Evolutionary conservation across 2,888 invertebrate genomes (phyloP), one percentile per base, ranked within the genome.

Genomic region (Sphecodes monilicornis): DNA sequence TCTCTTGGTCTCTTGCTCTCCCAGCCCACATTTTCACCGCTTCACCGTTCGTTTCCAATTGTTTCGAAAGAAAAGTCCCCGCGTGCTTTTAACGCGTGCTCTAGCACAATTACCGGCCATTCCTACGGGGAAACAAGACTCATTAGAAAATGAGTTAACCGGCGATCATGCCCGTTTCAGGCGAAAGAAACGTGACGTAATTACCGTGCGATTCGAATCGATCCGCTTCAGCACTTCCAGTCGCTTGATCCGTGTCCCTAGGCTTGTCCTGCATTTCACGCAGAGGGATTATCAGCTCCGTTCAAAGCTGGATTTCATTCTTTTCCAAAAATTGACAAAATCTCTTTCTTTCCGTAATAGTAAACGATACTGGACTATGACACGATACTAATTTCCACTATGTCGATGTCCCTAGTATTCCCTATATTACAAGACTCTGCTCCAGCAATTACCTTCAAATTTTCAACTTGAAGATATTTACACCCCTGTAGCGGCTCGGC

Each of bases 1-100:
- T 50, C 2, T 22, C 46, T 46, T n/a, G n/a, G n/a, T n/a, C n/a
- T n/a, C n/a, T n/a, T n/a, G n/a, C 46, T 8, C 50, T 29, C 41
- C 16, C 76, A 72, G 26, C 76, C 83, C 68, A 76, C 66, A 73
- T 83, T 83, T 79, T 43, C 75, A 39, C 18, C 29, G 16, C 4
- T 50, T 50, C 60, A 72, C 41, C 76, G 43, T 57, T 50, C 46
- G 70, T 69, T 73, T 26, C 46, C 75, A 18, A 75, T 75, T 75
- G 66, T 70, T 70, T 29, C 70, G 71, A 46, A 41, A 60, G 74
- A 74, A 22, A 41, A 41, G 18, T 39, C 6, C 29, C 8, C 29
- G 39, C 29, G 74, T 8, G 64, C 29, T 64, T 64, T 64, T 64
- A 64, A 29, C 29, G 32, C 71, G 11, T 43, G 32, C 11, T 29